Evolutionary conservation across 2,113 vertebrate genomes (phyloP), one percentile per base, ranked within the genome.

Genomic region (Oxyura jamaicensis): DNA sequence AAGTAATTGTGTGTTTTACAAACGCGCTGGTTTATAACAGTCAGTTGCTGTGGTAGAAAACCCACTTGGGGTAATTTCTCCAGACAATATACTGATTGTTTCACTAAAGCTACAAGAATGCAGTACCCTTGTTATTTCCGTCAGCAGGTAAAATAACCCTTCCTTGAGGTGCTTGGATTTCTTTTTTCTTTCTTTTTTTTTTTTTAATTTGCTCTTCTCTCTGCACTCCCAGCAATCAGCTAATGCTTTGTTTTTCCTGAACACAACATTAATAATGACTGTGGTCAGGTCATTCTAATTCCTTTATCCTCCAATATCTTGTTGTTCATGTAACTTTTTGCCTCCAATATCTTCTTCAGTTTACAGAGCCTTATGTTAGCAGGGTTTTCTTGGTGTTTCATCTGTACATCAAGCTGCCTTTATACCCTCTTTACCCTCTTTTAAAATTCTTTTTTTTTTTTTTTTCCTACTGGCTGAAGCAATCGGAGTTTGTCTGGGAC

Each of bases 1-100:
- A 71, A 84, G 68, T 92, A 63, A 68, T 53, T 53, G 88, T 67
- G 73, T 90, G 35, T 33, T 88, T 91, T 91, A 67, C 73, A 84
- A 44, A 88, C 4, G 12, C 14, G 2, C 14, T 82, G 71, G 10
- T 93, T 86, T 65, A 39, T 44, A 65, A 60, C 68, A 71, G 11
- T 39, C 3, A 18, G n/a, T 59, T 55, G 71, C 88, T 76, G 76
- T 41, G 53, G 56, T 90, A 50, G 29, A 81, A 74, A 88, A 25
- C 52, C 50, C 73, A 15, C 83, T 71, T 78, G 10, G 56, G 36
- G 71, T 80, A 52, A 90, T 96, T 95, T 85, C 66, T 85, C 59
- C 48, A 44, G 74, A 33, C 56, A 72, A n/a, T 53, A 33, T 13
- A 13, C 13, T 28, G 63, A 58, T 83, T 42, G 50, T 53, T 85